Base-by-base conservation (phyloP, 2,888 invertebrate genomes). In the Encarsia formosa region DNA sequence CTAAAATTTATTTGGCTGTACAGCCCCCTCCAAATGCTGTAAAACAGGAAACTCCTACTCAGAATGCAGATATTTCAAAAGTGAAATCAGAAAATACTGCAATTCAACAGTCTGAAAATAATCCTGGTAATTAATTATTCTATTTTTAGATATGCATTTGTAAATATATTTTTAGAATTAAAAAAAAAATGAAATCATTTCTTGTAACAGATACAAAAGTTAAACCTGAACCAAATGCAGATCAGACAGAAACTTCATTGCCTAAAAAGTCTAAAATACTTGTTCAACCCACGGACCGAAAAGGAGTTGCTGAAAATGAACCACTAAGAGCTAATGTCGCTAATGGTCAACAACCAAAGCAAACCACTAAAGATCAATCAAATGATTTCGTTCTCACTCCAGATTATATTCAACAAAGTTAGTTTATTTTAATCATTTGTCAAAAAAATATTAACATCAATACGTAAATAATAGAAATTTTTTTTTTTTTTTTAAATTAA, bases 371-470 rank as follows among this genome's bases (percentile, higher is more conserved):
- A 58, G 65, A 52, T 48, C 66, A 71, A 54, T 66, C 75, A 34
- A 63, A 68, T 46, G 79, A 81, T 65, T 93, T 93, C 76, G 86
- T 91, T 62, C 81, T 94, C 56, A 93, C 93, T 13, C 89, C 91
- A 48, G 91, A 92, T 75, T 93, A 93, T 69, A 91, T 94, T 63
- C 92, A 93, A 73, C 92, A 94, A 82, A 92, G 93, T 91, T 80
- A 84, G 86, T 83, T 75, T 56, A 39, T 23, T 22, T 38, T 15
- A 34, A 4, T 16, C 6, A 31, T n/a, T n/a, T n/a, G n/a, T 4
- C 3, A 6, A 34, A 34, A 34, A 4, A 4, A 4, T 3, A 16
- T n/a, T 34, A 5, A 16, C 34, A 34, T 15, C 16, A 34, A n/a
- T n/a, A n/a, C n/a, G 8, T n/a, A 18, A 40, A 6, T 15, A 15